Percentiles rank a stretch among this genome's conserved stretches.
Evolutionary conservation across 2,113 vertebrate genomes (phyloP).

Genomic region (Edolisoma coerulescens): DNA sequence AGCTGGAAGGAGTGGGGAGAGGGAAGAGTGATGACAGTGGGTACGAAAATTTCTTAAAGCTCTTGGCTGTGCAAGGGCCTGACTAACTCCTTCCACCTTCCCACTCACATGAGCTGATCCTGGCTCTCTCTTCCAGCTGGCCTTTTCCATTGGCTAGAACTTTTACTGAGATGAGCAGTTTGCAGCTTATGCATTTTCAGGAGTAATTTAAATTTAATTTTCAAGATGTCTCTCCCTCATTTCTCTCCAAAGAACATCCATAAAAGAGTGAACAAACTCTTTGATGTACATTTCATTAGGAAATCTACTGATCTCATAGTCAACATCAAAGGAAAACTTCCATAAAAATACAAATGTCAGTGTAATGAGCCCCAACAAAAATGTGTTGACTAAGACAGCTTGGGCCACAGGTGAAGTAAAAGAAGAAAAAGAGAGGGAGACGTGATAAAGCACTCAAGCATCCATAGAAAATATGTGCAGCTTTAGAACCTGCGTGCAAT

Average conservation of each 20-base stretch:
- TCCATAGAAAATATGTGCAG: not conserved
- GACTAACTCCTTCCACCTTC: constrained; percentile 45
- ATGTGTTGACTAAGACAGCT: not conserved
- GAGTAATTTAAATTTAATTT: constrained; percentile 31
- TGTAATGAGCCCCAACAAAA: not conserved
- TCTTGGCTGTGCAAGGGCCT: constrained; percentile 11
- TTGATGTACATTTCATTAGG: constrained; percentile 17
- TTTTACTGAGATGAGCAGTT: not conserved
- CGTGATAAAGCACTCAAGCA: not conserved
- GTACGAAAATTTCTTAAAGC: not conserved
- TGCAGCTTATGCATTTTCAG: not conserved
- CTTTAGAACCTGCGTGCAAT: not conserved
- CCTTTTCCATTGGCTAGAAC: not conserved
- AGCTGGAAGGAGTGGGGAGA: not conserved
- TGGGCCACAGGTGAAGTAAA: not conserved
- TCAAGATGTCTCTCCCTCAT: not conserved
- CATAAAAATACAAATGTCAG: not conserved
- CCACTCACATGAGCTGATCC: not conserved
- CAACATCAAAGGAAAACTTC: constrained; percentile 26
- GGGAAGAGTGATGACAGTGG: not conserved
- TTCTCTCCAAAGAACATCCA: not conserved
- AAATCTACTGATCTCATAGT: not conserved
- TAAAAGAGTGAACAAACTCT: not conserved
- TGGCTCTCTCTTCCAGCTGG: constrained; percentile 7
- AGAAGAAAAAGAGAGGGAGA: not conserved